Conservation (phyloP, 2,797 vertebrate species). For the Mallotus villosus region DNA sequence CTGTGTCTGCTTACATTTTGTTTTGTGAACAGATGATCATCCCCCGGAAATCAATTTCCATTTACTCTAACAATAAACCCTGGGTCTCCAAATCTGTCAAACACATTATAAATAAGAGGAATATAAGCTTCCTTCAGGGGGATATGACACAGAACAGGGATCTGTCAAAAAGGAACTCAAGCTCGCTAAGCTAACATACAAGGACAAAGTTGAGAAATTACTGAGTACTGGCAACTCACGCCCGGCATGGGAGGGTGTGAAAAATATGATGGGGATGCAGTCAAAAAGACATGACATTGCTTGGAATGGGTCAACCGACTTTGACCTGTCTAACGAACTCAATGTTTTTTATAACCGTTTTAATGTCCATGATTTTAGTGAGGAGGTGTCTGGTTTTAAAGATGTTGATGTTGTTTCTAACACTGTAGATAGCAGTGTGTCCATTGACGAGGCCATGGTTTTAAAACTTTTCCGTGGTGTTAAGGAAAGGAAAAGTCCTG, state of each 20-base stretch:
- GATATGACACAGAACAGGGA: conserved; percentile 1
- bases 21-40: conserved; percentile 3
- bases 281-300: not conserved
- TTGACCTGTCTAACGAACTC: not conserved
- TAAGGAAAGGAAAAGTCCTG: conserved; percentile 7
- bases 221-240: not conserved
- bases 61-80: conserved; percentile 11
- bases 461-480: too few relatives aligned
- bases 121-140: conserved; percentile 2
- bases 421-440: too few relatives aligned
- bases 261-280: conserved; percentile 6
- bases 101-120: not conserved
- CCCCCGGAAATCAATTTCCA: not conserved
- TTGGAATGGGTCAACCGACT: not conserved
- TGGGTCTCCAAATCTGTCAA: too few relatives aligned
- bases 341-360: conserved; percentile 16
- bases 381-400: conserved; percentile 10
- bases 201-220: conserved; percentile 3
- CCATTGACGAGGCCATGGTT: too few relatives aligned
- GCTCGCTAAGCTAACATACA: not conserved
- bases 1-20: not conserved
- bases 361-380: conserved; percentile 17
- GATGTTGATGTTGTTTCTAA: not conserved
- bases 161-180: not conserved
- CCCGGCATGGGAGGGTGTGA: conserved; percentile 10